Conservation (phyloP, 2,888 invertebrate genomes). For the Antitype chi region DNA sequence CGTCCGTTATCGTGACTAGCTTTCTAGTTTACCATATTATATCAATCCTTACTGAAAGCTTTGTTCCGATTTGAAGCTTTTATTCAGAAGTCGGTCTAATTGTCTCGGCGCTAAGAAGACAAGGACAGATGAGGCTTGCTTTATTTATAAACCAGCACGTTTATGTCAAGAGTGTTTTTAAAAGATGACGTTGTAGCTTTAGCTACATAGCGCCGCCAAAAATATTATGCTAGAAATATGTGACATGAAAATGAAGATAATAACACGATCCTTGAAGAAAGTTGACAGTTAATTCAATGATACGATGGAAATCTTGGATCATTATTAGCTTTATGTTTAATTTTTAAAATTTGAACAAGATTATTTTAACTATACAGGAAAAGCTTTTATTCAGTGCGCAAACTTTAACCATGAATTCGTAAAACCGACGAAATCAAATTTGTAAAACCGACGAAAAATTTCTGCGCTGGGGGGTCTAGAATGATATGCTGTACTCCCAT, state of each 20-base stretch:
- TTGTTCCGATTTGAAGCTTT: neutral
- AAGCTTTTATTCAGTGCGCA: too few relatives aligned
- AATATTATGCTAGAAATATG: neutral
- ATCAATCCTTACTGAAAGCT: neutral
- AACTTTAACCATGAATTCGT: too few relatives aligned
- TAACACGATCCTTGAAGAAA: neutral
- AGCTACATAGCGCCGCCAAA: neutral
- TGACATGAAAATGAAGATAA: neutral
- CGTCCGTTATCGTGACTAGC: neutral
- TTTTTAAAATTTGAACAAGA: too few relatives aligned
- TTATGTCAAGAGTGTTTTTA: neutral
- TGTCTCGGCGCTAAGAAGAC: neutral
- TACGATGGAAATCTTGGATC: too few relatives aligned
- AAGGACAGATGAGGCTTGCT: neutral
- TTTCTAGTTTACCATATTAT: neutral
- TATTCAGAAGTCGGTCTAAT: neutral
- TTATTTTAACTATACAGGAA: too few relatives aligned
- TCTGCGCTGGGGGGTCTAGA: too few relatives aligned
- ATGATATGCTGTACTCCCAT: too few relatives aligned
- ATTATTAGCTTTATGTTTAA: too few relatives aligned
- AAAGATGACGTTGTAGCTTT: neutral
- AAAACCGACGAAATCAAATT: too few relatives aligned
- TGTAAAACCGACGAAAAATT: too few relatives aligned
- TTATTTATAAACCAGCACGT: neutral
- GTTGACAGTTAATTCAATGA: neutral